These are phyloP conservation scores for Mythimna loreyi DNA, from an alignment of 2,888 invertebrate genomes.

Conservation along the genomic window DNA sequence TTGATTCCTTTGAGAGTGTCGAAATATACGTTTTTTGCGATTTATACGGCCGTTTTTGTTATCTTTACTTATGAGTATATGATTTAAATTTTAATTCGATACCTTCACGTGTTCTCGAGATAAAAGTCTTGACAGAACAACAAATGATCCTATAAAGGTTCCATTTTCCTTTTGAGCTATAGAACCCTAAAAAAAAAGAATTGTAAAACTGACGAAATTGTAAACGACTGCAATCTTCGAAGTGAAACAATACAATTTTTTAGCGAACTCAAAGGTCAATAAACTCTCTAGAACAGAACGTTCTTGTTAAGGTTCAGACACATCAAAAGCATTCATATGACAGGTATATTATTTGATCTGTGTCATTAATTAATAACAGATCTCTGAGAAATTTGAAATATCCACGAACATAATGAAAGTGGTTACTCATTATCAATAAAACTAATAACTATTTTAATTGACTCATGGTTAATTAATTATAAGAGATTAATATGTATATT, in stretches of 20 bases:
- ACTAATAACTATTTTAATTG: conserved; percentile 24
- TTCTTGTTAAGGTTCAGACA: conserved; percentile 29
- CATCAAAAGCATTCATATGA: conserved; percentile 26
- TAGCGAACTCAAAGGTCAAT: conserved; percentile 3
- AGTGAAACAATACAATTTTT: background rate
- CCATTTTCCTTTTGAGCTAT: no score
- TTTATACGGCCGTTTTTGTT: no score
- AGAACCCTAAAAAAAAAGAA: no score
- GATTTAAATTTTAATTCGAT: no score
- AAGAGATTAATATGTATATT: background rate
- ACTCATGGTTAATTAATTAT: conserved; percentile 8
- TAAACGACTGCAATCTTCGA: background rate
- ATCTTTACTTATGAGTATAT: no score
- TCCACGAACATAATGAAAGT: conserved; percentile 1
- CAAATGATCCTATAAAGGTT: no score
- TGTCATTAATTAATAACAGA: conserved; percentile 39
- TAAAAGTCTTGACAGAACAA: no score
- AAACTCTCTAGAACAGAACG: conserved; percentile 15
- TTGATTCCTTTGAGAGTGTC: no score
- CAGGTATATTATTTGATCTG: conserved; percentile 21
- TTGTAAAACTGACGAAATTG: background rate
- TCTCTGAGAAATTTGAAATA: conserved; percentile 22
- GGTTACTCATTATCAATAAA: conserved; percentile 8
- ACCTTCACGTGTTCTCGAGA: no score
- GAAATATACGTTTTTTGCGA: no score